Conservation (phyloP, 2,888 invertebrate genomes). For the Xylota sylvarum region DNA sequence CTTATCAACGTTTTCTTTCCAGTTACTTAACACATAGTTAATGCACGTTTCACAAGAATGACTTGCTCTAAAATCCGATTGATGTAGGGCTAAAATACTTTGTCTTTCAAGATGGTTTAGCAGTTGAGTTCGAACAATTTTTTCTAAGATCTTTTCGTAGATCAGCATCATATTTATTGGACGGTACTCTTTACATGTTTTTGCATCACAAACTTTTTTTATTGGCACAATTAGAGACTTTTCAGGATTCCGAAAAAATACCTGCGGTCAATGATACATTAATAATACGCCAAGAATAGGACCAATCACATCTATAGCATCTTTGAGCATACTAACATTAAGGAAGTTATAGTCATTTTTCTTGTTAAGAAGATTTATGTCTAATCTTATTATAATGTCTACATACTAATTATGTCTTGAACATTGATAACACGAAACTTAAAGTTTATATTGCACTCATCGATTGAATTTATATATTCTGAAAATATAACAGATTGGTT, state of each 20-base stretch:
- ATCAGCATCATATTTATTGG: background rate
- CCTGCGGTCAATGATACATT: background rate
- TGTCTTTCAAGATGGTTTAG: background rate
- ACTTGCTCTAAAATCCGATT: background rate
- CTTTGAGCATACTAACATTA: background rate
- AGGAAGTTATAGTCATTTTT: slow-evolving; percentile 25
- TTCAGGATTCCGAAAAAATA: background rate
- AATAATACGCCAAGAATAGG: background rate
- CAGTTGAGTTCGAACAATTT: background rate
- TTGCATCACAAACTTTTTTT: background rate
- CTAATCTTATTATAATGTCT: no score
- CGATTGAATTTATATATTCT: slow-evolving; percentile 1
- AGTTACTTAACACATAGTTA: no score
- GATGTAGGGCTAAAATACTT: background rate
- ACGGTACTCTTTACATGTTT: no score
- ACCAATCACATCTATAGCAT: slow-evolving; percentile 10
- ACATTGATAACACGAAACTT: background rate
- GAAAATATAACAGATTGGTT: slow-evolving; percentile 5
- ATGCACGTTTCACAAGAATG: background rate
- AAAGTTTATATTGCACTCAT: slow-evolving; percentile 33
- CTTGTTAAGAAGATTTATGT: background rate
- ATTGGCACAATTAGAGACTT: background rate
- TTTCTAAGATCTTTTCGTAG: slow-evolving; percentile 2
- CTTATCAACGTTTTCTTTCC: background rate
- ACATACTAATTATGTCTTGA: background rate